Evolutionary conservation across 2,888 invertebrate species (phyloP).

Genomic region (Cataglyphis altisquamis): DNA sequence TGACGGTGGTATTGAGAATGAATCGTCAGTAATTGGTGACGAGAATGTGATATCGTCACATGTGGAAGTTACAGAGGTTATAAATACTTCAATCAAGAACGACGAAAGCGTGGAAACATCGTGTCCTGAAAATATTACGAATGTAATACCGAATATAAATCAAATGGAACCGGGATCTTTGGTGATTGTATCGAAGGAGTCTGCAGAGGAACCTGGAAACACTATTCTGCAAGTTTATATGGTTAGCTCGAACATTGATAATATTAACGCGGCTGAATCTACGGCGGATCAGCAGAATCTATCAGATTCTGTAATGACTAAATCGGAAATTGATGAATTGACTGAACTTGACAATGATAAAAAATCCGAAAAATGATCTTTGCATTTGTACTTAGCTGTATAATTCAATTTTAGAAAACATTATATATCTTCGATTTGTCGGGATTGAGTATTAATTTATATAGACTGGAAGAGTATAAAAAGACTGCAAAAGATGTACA

Average conservation of each 20-base stretch:
- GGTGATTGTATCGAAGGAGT: conserved; percentile 86
- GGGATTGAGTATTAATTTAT: conserved; percentile 5
- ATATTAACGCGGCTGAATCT: conserved; percentile 65
- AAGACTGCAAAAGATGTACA: not conserved
- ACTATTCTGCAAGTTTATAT: conserved; percentile 87
- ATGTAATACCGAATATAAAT: conserved; percentile 77
- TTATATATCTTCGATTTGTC: not conserved
- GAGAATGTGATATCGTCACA: conserved; percentile 8
- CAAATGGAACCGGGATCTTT: conserved; percentile 87
- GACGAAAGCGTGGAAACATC: conserved; percentile 25
- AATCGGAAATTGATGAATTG: conserved; percentile 68
- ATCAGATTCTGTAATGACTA: conserved; percentile 82
- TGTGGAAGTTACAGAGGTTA: conserved; percentile 21
- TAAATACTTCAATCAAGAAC: conserved; percentile 19
- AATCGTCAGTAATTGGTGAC: conserved; percentile 46
- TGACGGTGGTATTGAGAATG: conserved; percentile 58
- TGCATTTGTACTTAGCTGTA: not conserved
- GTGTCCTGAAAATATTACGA: conserved; percentile 68
- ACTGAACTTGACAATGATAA: conserved; percentile 55
- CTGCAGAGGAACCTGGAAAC: conserved; percentile 85
- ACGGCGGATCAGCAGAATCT: conserved; percentile 80
- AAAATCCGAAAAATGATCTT: conserved; percentile 57
- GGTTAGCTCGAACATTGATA: conserved; percentile 84
- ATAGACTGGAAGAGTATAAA: not conserved
- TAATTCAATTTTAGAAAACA: not conserved